phyloP scores from a whole-genome alignment of 2,888 invertebrate species.

The Spisula solida region DNA sequence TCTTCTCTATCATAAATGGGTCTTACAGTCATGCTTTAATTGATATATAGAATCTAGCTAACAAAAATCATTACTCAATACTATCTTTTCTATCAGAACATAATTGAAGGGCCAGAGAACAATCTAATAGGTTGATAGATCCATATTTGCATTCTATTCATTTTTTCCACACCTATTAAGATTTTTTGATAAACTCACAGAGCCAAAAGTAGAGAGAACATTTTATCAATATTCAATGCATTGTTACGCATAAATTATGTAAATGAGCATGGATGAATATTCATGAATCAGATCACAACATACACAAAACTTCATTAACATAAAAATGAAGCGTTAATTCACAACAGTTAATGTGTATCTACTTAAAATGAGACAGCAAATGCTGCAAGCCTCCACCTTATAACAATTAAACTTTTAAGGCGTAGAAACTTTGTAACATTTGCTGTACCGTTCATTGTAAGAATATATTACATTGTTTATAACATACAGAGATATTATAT shows the following conservation, averaged over 20 bases:
- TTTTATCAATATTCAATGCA: conserved; percentile 1
- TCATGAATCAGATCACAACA: conserved; percentile 51
- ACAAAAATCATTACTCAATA: no score
- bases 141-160: no score
- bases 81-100: no score
- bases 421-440: background rate
- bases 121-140: no score
- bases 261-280: conserved; percentile 36
- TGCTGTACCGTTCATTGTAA: background rate
- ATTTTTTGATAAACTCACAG: no score
- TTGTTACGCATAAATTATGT: conserved; percentile 12
- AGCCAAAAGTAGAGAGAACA: background rate
- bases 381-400: background rate
- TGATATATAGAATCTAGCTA: no score
- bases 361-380: background rate
- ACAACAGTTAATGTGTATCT: conserved; percentile 13
- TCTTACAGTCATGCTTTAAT: no score
- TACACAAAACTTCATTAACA: conserved; percentile 24
- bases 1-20: no score
- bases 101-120: no score
- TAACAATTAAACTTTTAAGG: conserved; percentile 6
- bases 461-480: background rate
- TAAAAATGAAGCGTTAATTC: conserved; percentile 12
- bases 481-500: background rate
- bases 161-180: no score